A percentile compares a stretch with the other conserved stretches of the same genome.
Conservation (phyloP, 2,888 invertebrate genomes). For the Synanthedon vespiformis region DNA sequence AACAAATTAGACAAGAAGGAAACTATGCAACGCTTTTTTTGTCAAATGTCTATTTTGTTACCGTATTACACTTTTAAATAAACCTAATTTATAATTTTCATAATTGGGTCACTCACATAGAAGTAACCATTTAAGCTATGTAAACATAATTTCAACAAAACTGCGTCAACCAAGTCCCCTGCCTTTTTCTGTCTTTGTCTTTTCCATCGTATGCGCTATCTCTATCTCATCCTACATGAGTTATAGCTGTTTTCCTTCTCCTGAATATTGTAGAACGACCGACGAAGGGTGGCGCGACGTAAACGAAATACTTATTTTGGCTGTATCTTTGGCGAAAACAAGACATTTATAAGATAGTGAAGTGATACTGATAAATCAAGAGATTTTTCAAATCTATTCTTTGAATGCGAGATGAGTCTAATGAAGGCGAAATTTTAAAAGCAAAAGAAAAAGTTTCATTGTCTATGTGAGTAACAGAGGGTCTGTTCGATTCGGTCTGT, state of each 20-base stretch:
- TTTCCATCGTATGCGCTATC: background rate
- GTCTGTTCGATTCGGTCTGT: too few relatives aligned
- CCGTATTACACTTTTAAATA: too few relatives aligned
- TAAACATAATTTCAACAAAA: constrained; percentile 23
- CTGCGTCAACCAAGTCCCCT: constrained; percentile 23
- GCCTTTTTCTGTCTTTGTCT: constrained; percentile 5
- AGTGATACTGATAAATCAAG: constrained; percentile 40
- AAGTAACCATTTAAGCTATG: constrained; percentile 16
- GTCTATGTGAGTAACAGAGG: background rate
- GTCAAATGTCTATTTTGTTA: too few relatives aligned
- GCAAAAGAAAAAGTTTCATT: too few relatives aligned
- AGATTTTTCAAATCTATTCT: constrained; percentile 15
- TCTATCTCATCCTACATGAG: constrained; percentile 34
- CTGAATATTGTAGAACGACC: constrained; percentile 37
- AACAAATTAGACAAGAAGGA: too few relatives aligned
- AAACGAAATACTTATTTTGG: constrained; percentile 52
- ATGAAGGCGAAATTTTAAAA: too few relatives aligned
- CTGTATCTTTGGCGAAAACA: constrained; percentile 48
- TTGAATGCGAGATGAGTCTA: background rate
- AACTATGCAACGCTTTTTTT: too few relatives aligned
- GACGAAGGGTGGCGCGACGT: constrained; percentile 30
- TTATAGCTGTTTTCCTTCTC: constrained; percentile 53
- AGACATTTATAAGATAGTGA: constrained; percentile 42
- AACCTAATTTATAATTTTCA: background rate
- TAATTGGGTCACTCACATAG: background rate